Evolutionary conservation across 2,113 vertebrate species (phyloP).

Genomic region (Mesembrinibis cayennensis): DNA sequence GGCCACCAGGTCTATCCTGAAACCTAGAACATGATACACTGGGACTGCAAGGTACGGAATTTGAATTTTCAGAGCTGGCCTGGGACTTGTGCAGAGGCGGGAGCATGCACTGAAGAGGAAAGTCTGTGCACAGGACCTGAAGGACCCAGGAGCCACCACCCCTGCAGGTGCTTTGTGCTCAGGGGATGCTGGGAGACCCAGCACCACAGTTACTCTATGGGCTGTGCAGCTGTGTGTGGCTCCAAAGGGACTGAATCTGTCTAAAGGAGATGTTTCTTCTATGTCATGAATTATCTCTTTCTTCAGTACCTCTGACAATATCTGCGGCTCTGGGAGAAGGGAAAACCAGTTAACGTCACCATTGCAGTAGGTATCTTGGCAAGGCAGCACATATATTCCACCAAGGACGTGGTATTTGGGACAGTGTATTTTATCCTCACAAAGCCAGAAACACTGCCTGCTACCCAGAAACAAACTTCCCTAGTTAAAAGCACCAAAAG

Average conservation of each 20-base stretch:
- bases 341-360: background rate
- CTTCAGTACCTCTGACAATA: background rate
- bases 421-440: background rate
- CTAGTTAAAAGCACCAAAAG: background rate
- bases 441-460: background rate
- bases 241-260: background rate
- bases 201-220: background rate
- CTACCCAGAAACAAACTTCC: background rate
- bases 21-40: background rate
- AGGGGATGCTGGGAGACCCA: background rate
- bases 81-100: background rate
- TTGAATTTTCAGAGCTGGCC: background rate
- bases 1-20: background rate
- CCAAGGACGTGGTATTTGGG: background rate
- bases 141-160: background rate
- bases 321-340: background rate
- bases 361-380: background rate
- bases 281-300: background rate
- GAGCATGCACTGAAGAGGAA: background rate
- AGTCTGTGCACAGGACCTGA: background rate
- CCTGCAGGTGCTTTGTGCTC: rapidly evolving
- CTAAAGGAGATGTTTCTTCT: background rate
- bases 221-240: rapidly evolving
- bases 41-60: background rate
- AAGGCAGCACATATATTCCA: background rate